These are phyloP conservation scores for Hippolais icterina DNA, from an alignment of 2,113 vertebrate genomes.

Conservation along the genomic window DNA sequence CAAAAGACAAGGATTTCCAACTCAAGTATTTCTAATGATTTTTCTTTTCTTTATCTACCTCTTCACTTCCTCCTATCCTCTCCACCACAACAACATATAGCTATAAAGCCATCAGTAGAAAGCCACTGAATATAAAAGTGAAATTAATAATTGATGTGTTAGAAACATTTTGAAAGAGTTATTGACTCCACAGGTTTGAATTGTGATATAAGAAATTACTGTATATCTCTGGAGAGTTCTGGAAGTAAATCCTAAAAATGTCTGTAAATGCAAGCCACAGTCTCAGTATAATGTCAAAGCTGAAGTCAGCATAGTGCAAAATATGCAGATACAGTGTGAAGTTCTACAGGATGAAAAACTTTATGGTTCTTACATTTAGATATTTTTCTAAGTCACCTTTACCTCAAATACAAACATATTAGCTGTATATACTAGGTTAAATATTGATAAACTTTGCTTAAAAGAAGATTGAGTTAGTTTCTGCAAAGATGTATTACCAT, in stretches of 20 bases:
- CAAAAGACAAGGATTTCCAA: background rate
- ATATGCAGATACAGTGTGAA: background rate
- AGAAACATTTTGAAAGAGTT: background rate
- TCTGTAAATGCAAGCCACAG: background rate
- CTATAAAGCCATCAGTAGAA: background rate
- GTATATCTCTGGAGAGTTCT: background rate
- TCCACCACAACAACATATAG: background rate
- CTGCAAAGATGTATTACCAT: background rate
- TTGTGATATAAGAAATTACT: background rate
- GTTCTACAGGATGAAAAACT: background rate
- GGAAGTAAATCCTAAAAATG: background rate
- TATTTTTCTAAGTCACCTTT: background rate
- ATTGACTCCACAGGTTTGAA: background rate
- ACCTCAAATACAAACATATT: background rate
- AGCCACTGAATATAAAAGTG: background rate
- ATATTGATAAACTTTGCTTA: background rate
- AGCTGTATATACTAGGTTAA: background rate
- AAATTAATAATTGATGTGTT: slow-evolving; percentile 10
- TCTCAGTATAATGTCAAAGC: background rate
- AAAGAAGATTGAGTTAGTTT: background rate
- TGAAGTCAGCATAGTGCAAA: background rate
- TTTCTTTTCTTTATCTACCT: background rate
- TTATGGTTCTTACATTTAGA: background rate
- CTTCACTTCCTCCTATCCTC: background rate
- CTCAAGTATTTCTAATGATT: background rate